Evolutionary conservation across 2,888 invertebrate species (phyloP), one percentile per base, ranked within the genome.

Genomic region (Heliconius sara): DNA sequence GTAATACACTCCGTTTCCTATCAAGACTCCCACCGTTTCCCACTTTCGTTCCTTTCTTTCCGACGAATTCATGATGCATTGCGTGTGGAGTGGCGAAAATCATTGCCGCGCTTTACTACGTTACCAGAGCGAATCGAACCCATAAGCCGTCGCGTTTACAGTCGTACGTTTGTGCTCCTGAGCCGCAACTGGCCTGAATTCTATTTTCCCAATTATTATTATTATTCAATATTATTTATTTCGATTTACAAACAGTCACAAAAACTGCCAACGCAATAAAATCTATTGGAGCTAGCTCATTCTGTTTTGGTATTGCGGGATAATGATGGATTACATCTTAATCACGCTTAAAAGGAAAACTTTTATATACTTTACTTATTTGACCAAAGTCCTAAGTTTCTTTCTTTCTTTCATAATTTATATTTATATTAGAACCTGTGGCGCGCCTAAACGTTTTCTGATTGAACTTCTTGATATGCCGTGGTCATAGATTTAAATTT

Each of bases 311-410:
- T 70, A 70, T 43, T 70, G 70, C 25, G 25, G 43, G 25, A 70
- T 70, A 47, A 43, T 70, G 70, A 70, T 70, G 25, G 70, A 70
- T 70, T 70, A 70, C 25, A 43, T 43, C 43, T 70, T 43, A 70
- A 70, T 70, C 70, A 70, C 25, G 70, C 25, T 70, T 70, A 70
- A 70, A 70, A 43, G 70, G 43, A 70, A 70, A 43, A 70, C 70
- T 70, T 70, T 70, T 70, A 25, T 25, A 25, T 70, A 70, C 43
- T 70, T 70, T 70, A 12, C 43, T n/a, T 25, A 22, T 47, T 70
- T 43, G 25, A 2, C 70, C n/a, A 16, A 70, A n/a, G 43, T 70
- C 16, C 0, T 68, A 25, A 43, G 43, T 25, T 70, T 43, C 25
- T 43, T 70, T 25, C 13, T 43, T 70, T 43, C 34, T 25, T 43